Conservation (phyloP, 2,797 vertebrate species). For the Allochrocebus solatus region DNA sequence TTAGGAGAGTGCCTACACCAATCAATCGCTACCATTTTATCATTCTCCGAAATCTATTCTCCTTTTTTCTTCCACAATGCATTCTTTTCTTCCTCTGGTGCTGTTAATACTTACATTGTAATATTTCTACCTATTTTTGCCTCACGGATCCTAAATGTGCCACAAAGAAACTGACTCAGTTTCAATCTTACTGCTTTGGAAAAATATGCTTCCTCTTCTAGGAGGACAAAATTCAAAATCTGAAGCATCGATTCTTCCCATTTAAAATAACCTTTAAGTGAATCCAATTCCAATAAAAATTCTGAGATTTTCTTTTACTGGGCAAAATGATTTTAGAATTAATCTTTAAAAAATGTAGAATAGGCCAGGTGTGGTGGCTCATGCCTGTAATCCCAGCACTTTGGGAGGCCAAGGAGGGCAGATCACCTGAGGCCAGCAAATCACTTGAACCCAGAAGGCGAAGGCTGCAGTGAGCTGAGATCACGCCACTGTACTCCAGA, state of each 20-base stretch:
- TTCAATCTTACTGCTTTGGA: background rate
- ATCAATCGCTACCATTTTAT: background rate
- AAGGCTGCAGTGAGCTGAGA: too few species aligned
- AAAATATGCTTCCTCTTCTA: background rate
- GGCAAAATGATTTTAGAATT: slow-evolving; percentile 12
- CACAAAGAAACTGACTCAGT: background rate
- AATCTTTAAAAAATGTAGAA: background rate
- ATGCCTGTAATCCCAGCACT: too few species aligned
- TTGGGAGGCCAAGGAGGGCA: too few species aligned
- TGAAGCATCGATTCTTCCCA: slow-evolving; percentile 29
- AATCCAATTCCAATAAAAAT: slow-evolving; percentile 20
- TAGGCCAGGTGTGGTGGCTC: background rate
- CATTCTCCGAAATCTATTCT: background rate
- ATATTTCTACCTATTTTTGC: background rate
- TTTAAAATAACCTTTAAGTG: background rate
- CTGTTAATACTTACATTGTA: background rate
- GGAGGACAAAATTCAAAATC: background rate
- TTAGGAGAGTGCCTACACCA: background rate
- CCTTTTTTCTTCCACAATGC: background rate
- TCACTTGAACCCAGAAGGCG: too few species aligned
- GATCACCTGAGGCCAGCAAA: too few species aligned
- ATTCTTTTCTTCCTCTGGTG: background rate
- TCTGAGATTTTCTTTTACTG: background rate
- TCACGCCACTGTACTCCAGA: too few species aligned
- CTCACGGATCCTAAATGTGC: background rate